Evolutionary conservation across 2,797 vertebrate species (phyloP), one percentile per base, ranked within the genome.

Genomic region (Enoplosus armatus): DNA sequence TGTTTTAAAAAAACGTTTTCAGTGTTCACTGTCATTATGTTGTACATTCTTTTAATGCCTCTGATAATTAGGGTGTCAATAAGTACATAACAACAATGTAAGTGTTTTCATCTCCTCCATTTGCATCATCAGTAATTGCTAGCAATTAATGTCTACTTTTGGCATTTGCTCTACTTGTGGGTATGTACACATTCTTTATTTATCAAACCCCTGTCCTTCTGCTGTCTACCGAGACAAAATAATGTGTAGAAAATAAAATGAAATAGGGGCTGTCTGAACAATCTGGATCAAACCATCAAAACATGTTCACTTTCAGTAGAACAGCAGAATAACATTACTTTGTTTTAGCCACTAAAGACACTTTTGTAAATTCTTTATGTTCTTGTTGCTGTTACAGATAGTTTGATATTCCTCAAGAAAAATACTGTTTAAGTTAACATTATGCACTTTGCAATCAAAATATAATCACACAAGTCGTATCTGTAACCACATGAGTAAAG

Each of bases 391-490:
- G 64, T 85, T 83, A 84, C 87, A 91, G 83, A 86, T 27, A 71
- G 9, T 78, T 85, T n/a, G 72, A 60, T 77, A 71, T 7, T 71
- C 62, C 50, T 69, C 24, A 64, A 64, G 37, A 86, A 85, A 86
- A 82, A 83, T 74, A 83, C 66, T 8, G 51, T 78, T 79, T 12
- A 72, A 82, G 59, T 67, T 85, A 90, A 85, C 75, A 69, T 77
- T 71, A 64, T 82, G 50, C 82, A 87, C 63, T 84, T 77, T 66
- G 68, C 77, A 77, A 62, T 77, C 55, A 77, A 86, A 87, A 89
- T 63, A 87, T 60, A 91, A 90, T 83, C 80, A 86, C 91, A 93
- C 87, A 81, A 88, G 72, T 89, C 79, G 70, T 65, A 73, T 70
- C 78, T 87, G 73, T 56, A 50, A 75, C 76, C 70, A 88, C 87